Evolutionary conservation across 2,888 invertebrate genomes (phyloP), one percentile per base, ranked within the genome.

Genomic region (Lithosia quadra): DNA sequence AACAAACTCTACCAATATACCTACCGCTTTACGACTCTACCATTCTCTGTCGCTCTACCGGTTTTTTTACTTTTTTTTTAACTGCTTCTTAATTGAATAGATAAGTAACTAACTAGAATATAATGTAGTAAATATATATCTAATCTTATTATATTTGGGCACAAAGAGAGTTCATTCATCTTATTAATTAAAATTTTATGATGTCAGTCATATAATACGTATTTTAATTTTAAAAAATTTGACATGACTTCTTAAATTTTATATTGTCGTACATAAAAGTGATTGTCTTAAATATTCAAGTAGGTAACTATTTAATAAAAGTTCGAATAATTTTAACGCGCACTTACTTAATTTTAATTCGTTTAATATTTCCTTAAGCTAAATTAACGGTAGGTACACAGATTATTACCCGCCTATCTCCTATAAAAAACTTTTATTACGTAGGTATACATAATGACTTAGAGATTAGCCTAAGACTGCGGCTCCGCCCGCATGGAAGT

Each of bases 351-450:
- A n/a, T n/a, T n/a, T n/a, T n/a, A n/a, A n/a, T n/a, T n/a, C n/a
- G n/a, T n/a, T n/a, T n/a, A n/a, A n/a, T n/a, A n/a, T n/a, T n/a
- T n/a, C 28, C 53, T 53, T 60, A 53, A 56, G 61, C 56, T 28
- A 39, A 53, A 11, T 39, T 36, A 49, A 49, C 49, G n/a, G n/a
- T n/a, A n/a, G n/a, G 43, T 43, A 5, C 60, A 24, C 36, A 28
- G 9, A 60, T 22, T n/a, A 34, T 63, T 49, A 57, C 56, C 56
- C 65, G 39, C 60, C 65, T 62, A 57, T 57, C 60, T 62, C 49
- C 22, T 43, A 21, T 36, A 61, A 65, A 78, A 74, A 73, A 78
- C 63, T 73, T 74, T 74, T 34, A 82, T 77, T 78, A 79, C 76
- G 79, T 76, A 78, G 63, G 79, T 73, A 75, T 10, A 56, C 22